These are phyloP conservation scores for Drosophila demipolita DNA, from an alignment of 2,888 invertebrate species.

Conservation along the genomic window DNA sequence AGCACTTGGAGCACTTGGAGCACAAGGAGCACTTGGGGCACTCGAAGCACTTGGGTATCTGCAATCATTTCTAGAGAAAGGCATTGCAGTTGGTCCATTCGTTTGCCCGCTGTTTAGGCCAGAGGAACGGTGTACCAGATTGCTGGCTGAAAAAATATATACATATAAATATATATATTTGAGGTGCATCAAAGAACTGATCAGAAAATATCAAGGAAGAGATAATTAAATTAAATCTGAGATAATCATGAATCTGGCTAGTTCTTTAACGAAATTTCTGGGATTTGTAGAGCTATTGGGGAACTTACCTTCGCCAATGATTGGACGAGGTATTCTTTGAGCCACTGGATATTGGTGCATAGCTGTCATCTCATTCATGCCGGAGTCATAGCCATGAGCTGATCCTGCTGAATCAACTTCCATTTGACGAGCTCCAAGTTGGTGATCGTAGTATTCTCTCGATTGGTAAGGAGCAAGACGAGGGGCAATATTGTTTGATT, in stretches of 20 bases:
- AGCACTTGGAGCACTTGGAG: not conserved
- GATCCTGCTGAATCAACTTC: not conserved
- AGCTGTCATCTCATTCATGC: conserved; percentile 1
- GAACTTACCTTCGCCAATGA: not conserved
- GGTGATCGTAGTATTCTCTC: not conserved
- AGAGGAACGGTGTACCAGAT: not conserved
- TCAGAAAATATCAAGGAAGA: not conserved
- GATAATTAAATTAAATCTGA: not conserved
- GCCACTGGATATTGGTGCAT: not conserved
- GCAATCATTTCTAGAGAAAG: not conserved
- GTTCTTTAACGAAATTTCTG: not conserved
- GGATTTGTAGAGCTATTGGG: not conserved
- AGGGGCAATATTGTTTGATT: not conserved
- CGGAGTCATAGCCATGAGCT: not conserved
- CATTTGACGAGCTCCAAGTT: not conserved
- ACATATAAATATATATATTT: not conserved
- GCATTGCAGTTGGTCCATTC: not conserved
- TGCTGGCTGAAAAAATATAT: not conserved
- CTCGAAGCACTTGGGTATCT: not conserved
- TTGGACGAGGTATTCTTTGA: not conserved
- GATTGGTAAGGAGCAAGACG: not conserved
- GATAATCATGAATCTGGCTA: not conserved
- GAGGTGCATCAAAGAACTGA: not conserved
- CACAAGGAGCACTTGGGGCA: not conserved
- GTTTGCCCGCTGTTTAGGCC: not conserved